These are phyloP conservation scores for Tenthredo scrophulariae DNA, from an alignment of 2,888 invertebrate species.

Conservation along the genomic window DNA sequence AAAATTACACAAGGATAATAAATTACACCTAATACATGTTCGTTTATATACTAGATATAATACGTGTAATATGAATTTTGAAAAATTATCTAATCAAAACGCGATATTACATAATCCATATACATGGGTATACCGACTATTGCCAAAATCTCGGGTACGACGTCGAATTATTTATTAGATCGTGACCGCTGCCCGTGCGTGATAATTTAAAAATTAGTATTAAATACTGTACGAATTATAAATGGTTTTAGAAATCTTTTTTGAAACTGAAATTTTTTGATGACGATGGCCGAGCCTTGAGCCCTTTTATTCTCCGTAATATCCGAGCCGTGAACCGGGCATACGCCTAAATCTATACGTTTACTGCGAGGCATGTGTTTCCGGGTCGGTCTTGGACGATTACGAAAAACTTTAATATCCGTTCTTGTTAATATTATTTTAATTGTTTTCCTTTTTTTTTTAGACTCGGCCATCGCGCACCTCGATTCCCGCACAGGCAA, in stretches of 20 bases:
- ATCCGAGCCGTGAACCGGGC: not conserved
- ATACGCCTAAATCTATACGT: slow-evolving; percentile 21
- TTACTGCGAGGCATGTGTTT: slow-evolving; percentile 3
- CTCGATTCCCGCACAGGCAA: not conserved
- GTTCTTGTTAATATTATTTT: not conserved
- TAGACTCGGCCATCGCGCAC: slow-evolving; percentile 20
- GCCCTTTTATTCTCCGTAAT: slow-evolving; percentile 10
- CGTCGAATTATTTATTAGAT: not conserved
- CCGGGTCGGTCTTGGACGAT: not conserved
- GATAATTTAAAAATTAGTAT: not conserved
- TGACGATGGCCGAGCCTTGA: slow-evolving; percentile 28
- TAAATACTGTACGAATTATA: not conserved
- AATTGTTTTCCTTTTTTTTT: not conserved
- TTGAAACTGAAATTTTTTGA: not conserved
- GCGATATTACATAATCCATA: not conserved
- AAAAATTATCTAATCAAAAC: not conserved
- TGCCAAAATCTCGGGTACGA: not conserved
- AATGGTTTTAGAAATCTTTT: not conserved
- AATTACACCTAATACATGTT: too few relatives aligned
- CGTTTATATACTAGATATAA: too few relatives aligned
- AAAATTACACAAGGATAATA: too few relatives aligned
- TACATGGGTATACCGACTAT: not conserved
- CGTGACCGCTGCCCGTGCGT: not conserved
- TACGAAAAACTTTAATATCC: not conserved
- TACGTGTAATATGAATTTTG: not conserved